Conservation (phyloP, 2,113 vertebrate species). For the Anguilla japonica region DNA sequence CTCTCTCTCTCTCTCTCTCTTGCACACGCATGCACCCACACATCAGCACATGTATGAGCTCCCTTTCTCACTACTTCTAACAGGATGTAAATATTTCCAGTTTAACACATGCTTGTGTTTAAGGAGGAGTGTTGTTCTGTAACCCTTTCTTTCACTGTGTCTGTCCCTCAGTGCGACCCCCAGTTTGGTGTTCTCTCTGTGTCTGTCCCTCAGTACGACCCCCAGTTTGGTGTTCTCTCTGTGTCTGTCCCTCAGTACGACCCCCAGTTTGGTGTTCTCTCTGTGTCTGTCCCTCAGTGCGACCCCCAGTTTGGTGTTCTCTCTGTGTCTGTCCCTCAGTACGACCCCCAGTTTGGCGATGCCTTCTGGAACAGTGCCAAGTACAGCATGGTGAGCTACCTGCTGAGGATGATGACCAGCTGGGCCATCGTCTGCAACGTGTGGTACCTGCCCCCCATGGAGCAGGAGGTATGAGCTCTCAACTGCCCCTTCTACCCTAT, state of each 20-base stretch:
- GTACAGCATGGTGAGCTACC: slow-evolving; percentile 86
- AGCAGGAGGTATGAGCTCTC: slow-evolving; percentile 71
- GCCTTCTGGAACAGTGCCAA: slow-evolving; percentile 97
- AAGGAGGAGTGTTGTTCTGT: no score
- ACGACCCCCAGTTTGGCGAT: slow-evolving; percentile 92
- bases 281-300: slow-evolving; percentile 81
- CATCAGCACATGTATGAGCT: no score
- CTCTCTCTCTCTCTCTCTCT: no score
- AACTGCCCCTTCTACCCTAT: neutral
- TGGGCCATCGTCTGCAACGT: slow-evolving; percentile 96
- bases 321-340: slow-evolving; percentile 64
- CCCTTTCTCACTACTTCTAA: no score
- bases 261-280: slow-evolving; percentile 91
- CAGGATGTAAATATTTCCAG: no score
- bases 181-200: no score
- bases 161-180: no score
- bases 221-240: slow-evolving; percentile 93
- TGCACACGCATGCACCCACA: no score
- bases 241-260: slow-evolving; percentile 86
- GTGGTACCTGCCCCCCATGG: slow-evolving; percentile 94
- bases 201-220: slow-evolving; percentile 85
- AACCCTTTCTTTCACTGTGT: no score
- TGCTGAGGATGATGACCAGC: slow-evolving; percentile 93
- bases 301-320: slow-evolving; percentile 93
- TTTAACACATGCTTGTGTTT: no score